These are phyloP conservation scores for Lepus timidus DNA, from an alignment of 2,113 vertebrate species.

Conservation along the genomic window DNA sequence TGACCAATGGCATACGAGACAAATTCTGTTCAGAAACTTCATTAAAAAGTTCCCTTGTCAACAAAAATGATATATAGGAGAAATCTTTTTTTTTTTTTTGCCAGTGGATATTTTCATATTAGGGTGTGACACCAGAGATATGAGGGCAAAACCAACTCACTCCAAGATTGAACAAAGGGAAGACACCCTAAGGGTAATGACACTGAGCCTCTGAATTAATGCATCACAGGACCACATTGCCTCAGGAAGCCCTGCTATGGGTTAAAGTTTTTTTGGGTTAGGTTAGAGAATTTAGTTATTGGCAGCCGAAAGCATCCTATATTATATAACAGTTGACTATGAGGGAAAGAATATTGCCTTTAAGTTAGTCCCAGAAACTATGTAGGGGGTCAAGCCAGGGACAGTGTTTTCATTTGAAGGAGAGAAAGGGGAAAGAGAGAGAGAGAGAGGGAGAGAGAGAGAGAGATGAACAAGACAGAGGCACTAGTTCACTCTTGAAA, in stretches of 20 bases:
- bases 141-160: background rate
- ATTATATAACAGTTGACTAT: background rate
- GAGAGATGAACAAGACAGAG: no score
- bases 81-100: background rate
- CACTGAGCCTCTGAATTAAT: background rate
- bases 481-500: no score
- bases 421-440: no score
- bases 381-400: rapidly evolving
- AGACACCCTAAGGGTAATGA: background rate
- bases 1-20: background rate
- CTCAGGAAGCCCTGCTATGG: background rate
- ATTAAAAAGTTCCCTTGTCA: background rate
- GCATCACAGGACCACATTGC: rapidly evolving
- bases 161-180: background rate
- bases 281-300: background rate
- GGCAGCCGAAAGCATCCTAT: background rate
- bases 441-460: no score
- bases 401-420: background rate
- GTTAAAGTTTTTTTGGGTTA: background rate
- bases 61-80: background rate
- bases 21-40: constrained; percentile 5
- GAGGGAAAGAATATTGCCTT: background rate
- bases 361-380: background rate
- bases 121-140: background rate
- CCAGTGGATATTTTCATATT: background rate